A percentile compares a stretch with the other conserved stretches of the same genome.
Evolutionary conservation across 2,888 invertebrate genomes (phyloP).

Genomic region (Gnatocerus cornutus): DNA sequence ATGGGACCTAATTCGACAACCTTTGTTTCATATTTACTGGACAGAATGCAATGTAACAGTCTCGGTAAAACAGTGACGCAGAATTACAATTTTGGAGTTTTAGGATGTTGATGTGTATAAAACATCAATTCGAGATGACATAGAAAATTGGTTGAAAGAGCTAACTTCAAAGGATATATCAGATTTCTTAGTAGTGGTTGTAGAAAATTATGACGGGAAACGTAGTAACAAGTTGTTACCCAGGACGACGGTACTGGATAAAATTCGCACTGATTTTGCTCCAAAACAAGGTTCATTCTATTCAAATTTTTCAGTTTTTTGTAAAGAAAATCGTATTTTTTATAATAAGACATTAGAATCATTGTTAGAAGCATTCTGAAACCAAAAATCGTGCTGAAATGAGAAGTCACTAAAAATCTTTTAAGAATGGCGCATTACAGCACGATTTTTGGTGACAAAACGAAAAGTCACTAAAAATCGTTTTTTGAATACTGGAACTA

Average conservation of each 20-base stretch:
- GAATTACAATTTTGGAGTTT: slow-evolving; percentile 11
- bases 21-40: slow-evolving; percentile 95
- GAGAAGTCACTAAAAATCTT: too few relatives aligned
- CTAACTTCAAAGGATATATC: slow-evolving; percentile 83
- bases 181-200: slow-evolving; percentile 95
- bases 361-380: too few relatives aligned
- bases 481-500: too few relatives aligned
- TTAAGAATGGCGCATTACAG: too few relatives aligned
- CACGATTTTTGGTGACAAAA: too few relatives aligned
- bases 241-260: slow-evolving; percentile 94
- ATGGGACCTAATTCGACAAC: slow-evolving; percentile 88
- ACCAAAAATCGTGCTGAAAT: too few relatives aligned
- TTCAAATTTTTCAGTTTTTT: neutral
- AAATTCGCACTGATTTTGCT: slow-evolving; percentile 95
- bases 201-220: slow-evolving; percentile 93
- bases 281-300: slow-evolving; percentile 81
- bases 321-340: too few relatives aligned
- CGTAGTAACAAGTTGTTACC: slow-evolving; percentile 93
- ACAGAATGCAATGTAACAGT: slow-evolving; percentile 89
- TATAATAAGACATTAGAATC: too few relatives aligned
- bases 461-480: too few relatives aligned
- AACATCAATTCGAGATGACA: slow-evolving; percentile 88
- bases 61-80: neutral
- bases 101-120: slow-evolving; percentile 96
- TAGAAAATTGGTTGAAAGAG: slow-evolving; percentile 89